phyloP scores from a whole-genome alignment of 2,888 invertebrate species.

The Nomada flava region DNA sequence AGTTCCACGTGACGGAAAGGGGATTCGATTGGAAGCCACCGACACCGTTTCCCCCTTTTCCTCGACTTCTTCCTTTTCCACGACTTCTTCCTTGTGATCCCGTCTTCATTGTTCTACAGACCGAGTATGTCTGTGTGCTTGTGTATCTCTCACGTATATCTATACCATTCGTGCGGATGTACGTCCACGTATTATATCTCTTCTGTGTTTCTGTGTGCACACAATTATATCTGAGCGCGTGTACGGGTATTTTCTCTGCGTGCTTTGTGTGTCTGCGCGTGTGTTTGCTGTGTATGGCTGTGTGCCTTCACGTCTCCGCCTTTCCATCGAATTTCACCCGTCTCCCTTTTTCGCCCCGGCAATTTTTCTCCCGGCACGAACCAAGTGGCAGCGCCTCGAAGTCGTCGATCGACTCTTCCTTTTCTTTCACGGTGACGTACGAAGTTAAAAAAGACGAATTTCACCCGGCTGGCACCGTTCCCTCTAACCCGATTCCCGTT shows the following conservation, averaged over 20 bases:
- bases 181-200: too few species aligned
- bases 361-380: constrained; percentile 11
- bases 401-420: constrained; percentile 1
- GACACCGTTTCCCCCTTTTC: constrained; percentile 17
- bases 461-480: constrained; percentile 25
- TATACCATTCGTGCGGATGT: too few species aligned
- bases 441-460: constrained; percentile 14
- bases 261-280: too few species aligned
- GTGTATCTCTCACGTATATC: not conserved
- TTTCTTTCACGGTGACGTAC: constrained; percentile 1
- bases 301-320: not conserved
- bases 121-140: too few species aligned
- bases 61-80: not conserved
- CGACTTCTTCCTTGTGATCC: constrained; percentile 12
- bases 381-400: not conserved
- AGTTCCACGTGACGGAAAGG: constrained; percentile 33
- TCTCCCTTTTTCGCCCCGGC: not conserved
- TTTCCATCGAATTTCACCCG: too few species aligned
- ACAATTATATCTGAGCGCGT: too few species aligned
- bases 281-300: too few species aligned
- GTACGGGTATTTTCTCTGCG: too few species aligned
- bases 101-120: not conserved
- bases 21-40: constrained; percentile 48
- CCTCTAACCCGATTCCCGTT: constrained; percentile 31
- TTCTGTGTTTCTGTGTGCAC: too few species aligned